These are phyloP conservation scores for Engystomops pustulosus DNA, from an alignment of 2,113 vertebrate species.

Conservation along the genomic window DNA sequence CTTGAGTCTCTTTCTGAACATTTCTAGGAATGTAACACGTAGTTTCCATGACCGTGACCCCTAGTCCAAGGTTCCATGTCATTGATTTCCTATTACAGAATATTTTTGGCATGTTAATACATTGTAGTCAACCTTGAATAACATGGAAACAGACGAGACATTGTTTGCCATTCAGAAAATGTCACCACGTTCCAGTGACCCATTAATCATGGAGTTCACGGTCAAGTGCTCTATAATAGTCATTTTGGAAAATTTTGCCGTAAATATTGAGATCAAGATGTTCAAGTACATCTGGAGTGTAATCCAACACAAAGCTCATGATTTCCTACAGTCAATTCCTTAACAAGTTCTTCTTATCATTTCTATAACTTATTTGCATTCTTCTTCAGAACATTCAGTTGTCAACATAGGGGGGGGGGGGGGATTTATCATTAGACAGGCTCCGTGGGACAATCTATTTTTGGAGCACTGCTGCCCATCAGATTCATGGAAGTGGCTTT, in stretches of 20 bases:
- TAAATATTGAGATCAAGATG: neutral
- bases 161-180: neutral
- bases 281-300: neutral
- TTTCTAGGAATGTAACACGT: neutral
- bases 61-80: neutral
- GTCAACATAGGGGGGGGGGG: too few relatives aligned
- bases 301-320: neutral
- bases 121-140: conserved; percentile 25
- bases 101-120: neutral
- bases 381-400: too few relatives aligned
- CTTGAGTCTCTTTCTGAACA: neutral
- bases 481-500: too few relatives aligned
- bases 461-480: too few relatives aligned
- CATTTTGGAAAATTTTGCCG: neutral
- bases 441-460: too few relatives aligned
- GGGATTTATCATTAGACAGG: too few relatives aligned
- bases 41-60: neutral
- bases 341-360: neutral
- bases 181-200: conserved; percentile 24
- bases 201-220: conserved; percentile 34
- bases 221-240: conserved; percentile 7
- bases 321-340: neutral
- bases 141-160: conserved; percentile 5
- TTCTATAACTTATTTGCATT: neutral
- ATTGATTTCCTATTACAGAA: neutral